Conservation (phyloP, 2,888 invertebrate species). For the Cheilosia variabilis region DNA sequence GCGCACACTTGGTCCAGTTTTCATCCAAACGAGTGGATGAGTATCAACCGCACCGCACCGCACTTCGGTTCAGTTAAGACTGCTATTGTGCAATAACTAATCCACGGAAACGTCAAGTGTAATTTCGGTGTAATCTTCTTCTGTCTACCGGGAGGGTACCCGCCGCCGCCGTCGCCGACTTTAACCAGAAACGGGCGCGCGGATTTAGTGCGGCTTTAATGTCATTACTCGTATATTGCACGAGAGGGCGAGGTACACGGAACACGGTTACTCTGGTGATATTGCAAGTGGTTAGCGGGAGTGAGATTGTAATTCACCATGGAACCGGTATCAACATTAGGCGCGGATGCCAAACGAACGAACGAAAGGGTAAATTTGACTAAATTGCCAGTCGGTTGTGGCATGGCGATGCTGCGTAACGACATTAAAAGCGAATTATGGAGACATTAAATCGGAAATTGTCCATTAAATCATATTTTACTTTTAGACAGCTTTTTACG, state of each 20-base stretch:
- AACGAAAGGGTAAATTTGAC: conserved; percentile 38
- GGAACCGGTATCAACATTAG: conserved; percentile 46
- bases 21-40: conserved; percentile 31
- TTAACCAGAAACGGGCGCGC: conserved; percentile 1
- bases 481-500: background rate
- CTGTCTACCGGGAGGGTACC: background rate
- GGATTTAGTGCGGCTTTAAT: conserved; percentile 54
- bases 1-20: conserved; percentile 68
- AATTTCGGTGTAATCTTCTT: conserved; percentile 66
- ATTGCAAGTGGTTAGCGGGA: conserved; percentile 26
- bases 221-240: conserved; percentile 50
- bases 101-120: conserved; percentile 43
- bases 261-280: conserved; percentile 12
- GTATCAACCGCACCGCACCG: conserved; percentile 21
- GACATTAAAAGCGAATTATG: conserved; percentile 56
- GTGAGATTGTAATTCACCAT: conserved; percentile 49
- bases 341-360: conserved; percentile 7
- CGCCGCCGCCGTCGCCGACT: no score
- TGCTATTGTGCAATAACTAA: conserved; percentile 63
- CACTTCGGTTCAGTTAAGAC: conserved; percentile 37
- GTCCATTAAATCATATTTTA: conserved; percentile 54
- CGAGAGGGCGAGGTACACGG: conserved; percentile 1
- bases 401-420: conserved; percentile 10
- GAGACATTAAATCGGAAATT: conserved; percentile 63
- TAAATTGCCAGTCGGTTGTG: conserved; percentile 12